Evolutionary conservation across 2,797 vertebrate species (phyloP).

Genomic region (Hirundo rustica): DNA sequence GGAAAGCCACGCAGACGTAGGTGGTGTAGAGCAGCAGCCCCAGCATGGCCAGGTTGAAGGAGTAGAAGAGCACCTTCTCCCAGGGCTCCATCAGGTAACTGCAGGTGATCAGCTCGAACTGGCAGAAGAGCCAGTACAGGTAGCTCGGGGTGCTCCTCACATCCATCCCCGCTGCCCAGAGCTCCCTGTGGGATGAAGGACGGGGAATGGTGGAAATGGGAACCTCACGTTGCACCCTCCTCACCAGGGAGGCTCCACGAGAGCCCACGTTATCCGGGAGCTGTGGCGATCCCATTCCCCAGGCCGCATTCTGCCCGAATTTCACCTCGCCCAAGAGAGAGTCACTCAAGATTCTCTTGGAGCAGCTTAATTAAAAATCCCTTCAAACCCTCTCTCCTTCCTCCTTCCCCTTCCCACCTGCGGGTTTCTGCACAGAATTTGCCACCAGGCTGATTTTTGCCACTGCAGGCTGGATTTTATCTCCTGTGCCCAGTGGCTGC

Average conservation of each 20-base stretch:
- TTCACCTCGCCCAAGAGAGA: background rate
- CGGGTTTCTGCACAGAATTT: background rate
- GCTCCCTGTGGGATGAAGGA: background rate
- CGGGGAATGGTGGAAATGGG: fast-evolving
- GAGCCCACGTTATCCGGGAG: background rate
- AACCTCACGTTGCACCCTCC: fast-evolving
- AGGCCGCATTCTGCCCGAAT: background rate
- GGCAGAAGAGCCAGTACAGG: conserved; percentile 88
- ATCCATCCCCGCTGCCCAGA: conserved; percentile 66
- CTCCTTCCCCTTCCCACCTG: background rate
- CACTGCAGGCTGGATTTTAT: background rate
- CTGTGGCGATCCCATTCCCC: background rate
- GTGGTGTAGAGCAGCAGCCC: conserved; percentile 84
- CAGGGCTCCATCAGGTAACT: conserved; percentile 90
- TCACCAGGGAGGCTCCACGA: background rate
- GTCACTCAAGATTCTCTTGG: background rate
- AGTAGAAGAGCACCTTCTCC: conserved; percentile 88
- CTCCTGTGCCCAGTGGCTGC: background rate
- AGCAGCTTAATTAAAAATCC: background rate
- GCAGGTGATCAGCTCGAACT: conserved; percentile 89
- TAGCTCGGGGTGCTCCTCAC: conserved; percentile 80
- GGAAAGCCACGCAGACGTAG: conserved; percentile 82
- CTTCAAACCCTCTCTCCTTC: background rate
- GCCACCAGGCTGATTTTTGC: background rate
- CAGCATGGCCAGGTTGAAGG: conserved; percentile 75